Conservation (phyloP, 2,797 vertebrate genomes). For the Peromyscus attwateri region DNA sequence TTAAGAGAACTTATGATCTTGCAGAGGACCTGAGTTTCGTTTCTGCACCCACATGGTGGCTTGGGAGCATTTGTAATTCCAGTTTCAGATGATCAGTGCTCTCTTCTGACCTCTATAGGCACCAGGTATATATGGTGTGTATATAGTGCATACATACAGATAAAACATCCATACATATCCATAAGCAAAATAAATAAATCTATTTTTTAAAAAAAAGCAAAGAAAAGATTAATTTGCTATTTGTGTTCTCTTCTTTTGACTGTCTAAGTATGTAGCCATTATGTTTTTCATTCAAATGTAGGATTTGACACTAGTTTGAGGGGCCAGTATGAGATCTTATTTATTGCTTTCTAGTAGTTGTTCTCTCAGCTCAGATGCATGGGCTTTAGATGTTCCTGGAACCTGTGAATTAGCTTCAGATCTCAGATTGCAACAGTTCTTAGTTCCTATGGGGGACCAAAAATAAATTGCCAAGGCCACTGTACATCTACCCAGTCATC, state of each 20-base stretch:
- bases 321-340: rapidly evolving
- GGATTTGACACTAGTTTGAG: neutral
- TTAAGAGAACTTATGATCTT: neutral
- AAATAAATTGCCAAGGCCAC: neutral
- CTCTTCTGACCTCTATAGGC: neutral
- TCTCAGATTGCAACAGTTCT: neutral
- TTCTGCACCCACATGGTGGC: neutral
- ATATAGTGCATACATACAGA: neutral
- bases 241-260: neutral
- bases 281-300: neutral
- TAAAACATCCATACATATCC: neutral
- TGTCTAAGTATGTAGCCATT: neutral
- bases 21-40: neutral
- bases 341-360: neutral
- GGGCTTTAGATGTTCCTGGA: neutral
- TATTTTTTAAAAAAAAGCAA: neutral
- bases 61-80: neutral
- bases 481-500: neutral
- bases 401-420: neutral
- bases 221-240: neutral
- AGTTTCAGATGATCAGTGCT: neutral
- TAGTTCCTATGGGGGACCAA: neutral
- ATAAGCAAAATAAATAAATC: neutral
- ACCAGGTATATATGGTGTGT: neutral
- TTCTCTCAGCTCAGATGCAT: neutral